Conservation (phyloP, 2,797 vertebrate species). For the Lacerta agilis region DNA sequence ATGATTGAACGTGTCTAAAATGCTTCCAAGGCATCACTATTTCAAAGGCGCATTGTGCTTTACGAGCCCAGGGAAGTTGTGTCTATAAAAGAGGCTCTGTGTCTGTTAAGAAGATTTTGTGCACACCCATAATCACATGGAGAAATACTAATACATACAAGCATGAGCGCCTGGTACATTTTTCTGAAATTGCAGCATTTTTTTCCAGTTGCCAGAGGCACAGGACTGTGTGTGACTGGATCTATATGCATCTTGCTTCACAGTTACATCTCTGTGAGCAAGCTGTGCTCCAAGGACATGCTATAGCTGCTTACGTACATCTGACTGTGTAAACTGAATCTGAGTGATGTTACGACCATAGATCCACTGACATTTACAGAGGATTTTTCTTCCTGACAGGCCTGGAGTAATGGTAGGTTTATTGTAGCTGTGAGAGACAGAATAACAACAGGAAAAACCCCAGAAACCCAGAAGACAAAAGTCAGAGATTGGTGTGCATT, state of each 20-base stretch:
- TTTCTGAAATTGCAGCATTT: not conserved
- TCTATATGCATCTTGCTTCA: not conserved
- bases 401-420: no score
- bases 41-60: not conserved
- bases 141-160: not conserved
- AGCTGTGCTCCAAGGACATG: not conserved
- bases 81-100: not conserved
- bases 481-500: no score
- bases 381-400: not conserved
- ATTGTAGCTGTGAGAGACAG: no score
- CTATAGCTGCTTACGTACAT: not conserved
- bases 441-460: no score
- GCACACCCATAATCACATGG: no score
- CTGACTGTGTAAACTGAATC: not conserved
- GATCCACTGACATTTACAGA: not conserved
- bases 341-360: not conserved
- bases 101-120: not conserved
- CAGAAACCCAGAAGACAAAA: no score
- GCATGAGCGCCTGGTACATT: not conserved
- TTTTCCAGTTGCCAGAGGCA: not conserved
- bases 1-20: not conserved
- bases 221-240: no score
- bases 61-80: not conserved
- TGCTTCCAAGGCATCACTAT: accelerated
- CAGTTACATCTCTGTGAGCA: not conserved